These are phyloP conservation scores for Orycteropus afer DNA, from an alignment of 2,113 vertebrate genomes.

Conservation along the genomic window DNA sequence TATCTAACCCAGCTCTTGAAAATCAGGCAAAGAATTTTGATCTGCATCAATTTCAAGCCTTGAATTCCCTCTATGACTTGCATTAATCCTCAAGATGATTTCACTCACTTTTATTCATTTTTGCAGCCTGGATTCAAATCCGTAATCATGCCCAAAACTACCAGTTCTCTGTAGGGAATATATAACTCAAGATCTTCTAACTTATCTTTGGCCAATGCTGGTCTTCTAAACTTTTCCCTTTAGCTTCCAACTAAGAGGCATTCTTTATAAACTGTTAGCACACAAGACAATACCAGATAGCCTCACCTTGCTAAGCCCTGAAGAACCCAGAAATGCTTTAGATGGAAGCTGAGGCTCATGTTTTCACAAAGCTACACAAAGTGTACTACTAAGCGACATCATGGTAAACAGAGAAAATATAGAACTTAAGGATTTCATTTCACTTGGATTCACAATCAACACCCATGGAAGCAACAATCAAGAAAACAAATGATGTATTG, in stretches of 20 bases:
- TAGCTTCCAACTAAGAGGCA: neutral
- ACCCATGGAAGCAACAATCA: too few relatives aligned
- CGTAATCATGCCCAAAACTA: neutral
- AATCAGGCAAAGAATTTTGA: neutral
- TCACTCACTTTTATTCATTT: neutral
- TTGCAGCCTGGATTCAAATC: neutral
- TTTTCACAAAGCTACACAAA: neutral
- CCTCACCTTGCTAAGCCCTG: neutral
- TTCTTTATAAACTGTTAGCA: neutral
- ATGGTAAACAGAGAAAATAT: too few relatives aligned
- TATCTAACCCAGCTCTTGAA: slow-evolving; percentile 22
- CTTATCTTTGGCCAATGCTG: neutral
- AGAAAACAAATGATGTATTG: too few relatives aligned
- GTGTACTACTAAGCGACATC: too few relatives aligned
- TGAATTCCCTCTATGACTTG: neutral
- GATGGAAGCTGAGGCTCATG: neutral
- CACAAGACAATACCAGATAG: neutral
- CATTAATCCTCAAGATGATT: neutral
- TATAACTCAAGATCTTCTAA: neutral
- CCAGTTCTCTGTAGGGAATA: neutral
- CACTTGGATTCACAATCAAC: too few relatives aligned
- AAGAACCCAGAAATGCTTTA: slow-evolving; percentile 3
- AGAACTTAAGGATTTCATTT: too few relatives aligned
- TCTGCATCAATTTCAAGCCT: neutral
- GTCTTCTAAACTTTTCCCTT: neutral